Conservation (phyloP, 2,113 vertebrate genomes). For the Cepphus grylle region DNA sequence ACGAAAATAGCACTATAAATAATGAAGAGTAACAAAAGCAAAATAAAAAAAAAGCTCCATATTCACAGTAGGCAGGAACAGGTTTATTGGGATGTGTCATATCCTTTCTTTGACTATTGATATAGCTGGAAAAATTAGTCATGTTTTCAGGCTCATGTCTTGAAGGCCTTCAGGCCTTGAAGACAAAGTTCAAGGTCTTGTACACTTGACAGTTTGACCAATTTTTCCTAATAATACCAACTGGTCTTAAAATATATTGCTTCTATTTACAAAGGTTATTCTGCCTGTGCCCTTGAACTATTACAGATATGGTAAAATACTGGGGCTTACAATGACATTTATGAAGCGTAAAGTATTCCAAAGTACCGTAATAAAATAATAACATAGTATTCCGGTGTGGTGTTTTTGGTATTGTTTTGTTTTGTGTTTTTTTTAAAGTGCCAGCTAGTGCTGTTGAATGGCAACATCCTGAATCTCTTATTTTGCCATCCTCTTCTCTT, state of each 20-base stretch:
- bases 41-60: neutral
- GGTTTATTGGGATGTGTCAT: neutral
- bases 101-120: neutral
- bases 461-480: neutral
- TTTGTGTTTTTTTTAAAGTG: neutral
- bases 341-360: neutral
- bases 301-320: neutral
- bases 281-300: neutral
- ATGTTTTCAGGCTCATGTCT: neutral
- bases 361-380: neutral
- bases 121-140: neutral
- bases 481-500: neutral
- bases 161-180: neutral
- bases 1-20: neutral
- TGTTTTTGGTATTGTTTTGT: fast-evolving
- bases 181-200: neutral
- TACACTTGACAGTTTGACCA: neutral
- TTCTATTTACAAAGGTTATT: neutral
- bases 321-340: neutral
- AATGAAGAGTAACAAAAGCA: neutral
- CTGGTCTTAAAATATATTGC: neutral
- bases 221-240: neutral
- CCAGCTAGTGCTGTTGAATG: neutral
- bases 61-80: neutral
- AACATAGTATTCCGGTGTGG: neutral